Evolutionary conservation across 2,888 invertebrate species (phyloP).

Genomic region (Therioaphis trifolii): DNA sequence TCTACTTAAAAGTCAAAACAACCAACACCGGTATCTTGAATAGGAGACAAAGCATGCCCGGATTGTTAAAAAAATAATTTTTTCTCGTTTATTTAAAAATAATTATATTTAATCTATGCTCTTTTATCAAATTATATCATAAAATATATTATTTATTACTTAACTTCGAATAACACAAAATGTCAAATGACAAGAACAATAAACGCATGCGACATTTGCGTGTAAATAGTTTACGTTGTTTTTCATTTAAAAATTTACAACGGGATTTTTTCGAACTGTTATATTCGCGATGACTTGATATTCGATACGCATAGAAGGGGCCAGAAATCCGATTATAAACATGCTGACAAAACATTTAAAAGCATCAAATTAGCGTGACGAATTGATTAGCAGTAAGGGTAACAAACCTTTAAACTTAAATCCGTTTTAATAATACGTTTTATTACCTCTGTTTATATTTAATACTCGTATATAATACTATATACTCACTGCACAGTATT

Average conservation of each 20-base stretch:
- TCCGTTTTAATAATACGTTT: slow-evolving; percentile 36
- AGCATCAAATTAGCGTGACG: slow-evolving; percentile 52
- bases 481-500: background rate
- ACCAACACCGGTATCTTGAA: too few species aligned
- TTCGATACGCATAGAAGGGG: slow-evolving; percentile 3
- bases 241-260: background rate
- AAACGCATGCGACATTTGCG: too few species aligned
- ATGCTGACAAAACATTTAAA: slow-evolving; percentile 53
- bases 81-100: too few species aligned
- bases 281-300: slow-evolving; percentile 21
- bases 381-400: slow-evolving; percentile 41
- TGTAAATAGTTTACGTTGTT: too few species aligned
- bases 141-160: too few species aligned
- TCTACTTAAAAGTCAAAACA: too few species aligned
- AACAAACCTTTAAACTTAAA: slow-evolving; percentile 44
- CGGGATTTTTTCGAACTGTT: background rate
- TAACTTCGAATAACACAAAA: too few species aligned
- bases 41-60: too few species aligned
- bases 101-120: too few species aligned
- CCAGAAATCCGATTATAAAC: slow-evolving; percentile 46
- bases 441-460: background rate
- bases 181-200: too few species aligned
- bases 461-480: background rate
- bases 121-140: too few species aligned
- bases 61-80: too few species aligned